Base-by-base conservation (phyloP, 2,797 vertebrate species). In the Rousettus madagascariensis region DNA sequence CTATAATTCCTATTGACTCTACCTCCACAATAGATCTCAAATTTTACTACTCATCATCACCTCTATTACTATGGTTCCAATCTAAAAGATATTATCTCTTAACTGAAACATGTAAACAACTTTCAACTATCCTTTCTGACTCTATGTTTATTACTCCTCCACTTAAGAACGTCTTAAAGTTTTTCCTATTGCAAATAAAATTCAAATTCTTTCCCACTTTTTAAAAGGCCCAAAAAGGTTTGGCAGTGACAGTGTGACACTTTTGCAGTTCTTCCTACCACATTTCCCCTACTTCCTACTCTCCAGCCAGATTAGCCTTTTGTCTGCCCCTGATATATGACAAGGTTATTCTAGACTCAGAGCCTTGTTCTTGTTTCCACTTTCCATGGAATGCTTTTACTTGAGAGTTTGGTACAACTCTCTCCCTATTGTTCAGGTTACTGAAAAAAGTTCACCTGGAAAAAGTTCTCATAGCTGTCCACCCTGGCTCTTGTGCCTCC, bases 181-280 rank as follows among this genome's bases (percentile, higher is more conserved):
- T 20, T 74, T 83, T 79, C 22, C 22, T 49, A 12, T 55, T 66
- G 41, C 30, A 87, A 90, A 63, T 51, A 68, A 46, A 38, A 86
- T 43, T 20, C 6, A 41, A 41, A 63, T 20, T 16, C 1, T 41
- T 75, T 46, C 36, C 6, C 30, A 85, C 3, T 61, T 13, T 19
- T 19, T 65, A 49, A 72, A 85, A 86, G 2, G 1, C 6, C 10
- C 10, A 13, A 43, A n/a, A 11, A 17, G 19, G 0, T 43, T 1
- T 13, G 12, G 33, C 2, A 51, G 4, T 10, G 5, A 5, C 1
- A 16, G 4, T 17, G 3, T 51, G n/a, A 66, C 17, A n/a, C 24
- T 10, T 20, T 55, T 30, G n/a, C 4, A 79, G 20, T 0, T 79
- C 8, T 2, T 28, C 3, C 26, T 49, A 30, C 6, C 8, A 53